phyloP scores from a whole-genome alignment of 2,888 invertebrate species.

The Neuroscelio doddi region DNA sequence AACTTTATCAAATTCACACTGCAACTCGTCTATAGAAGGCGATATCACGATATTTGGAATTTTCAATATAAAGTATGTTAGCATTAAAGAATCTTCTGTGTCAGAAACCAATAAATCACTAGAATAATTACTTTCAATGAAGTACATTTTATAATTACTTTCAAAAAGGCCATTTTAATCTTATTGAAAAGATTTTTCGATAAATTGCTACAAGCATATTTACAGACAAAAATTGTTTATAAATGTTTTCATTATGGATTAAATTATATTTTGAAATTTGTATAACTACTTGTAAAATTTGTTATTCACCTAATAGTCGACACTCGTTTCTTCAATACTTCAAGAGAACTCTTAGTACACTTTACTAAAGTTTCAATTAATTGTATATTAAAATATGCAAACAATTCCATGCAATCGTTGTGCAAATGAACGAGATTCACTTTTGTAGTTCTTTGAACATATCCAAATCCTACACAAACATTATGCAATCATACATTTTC shows the following conservation, averaged over 20 bases:
- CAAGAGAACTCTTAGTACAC: conserved; percentile 82
- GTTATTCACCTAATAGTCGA: conserved; percentile 56
- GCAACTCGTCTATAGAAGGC: conserved; percentile 82
- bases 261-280: too few relatives aligned
- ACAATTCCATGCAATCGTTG: conserved; percentile 86
- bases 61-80: conserved; percentile 77
- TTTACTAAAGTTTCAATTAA: conserved; percentile 83
- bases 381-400: conserved; percentile 85
- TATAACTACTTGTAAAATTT: conserved; percentile 1
- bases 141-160: too few relatives aligned
- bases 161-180: too few relatives aligned
- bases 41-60: conserved; percentile 78
- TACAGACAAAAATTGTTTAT: too few relatives aligned
- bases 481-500: not conserved
- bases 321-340: conserved; percentile 78
- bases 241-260: too few relatives aligned
- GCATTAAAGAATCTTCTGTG: conserved; percentile 74
- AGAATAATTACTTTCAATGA: too few relatives aligned
- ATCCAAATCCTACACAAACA: conserved; percentile 75
- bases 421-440: conserved; percentile 77
- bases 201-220: too few relatives aligned
- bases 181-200: too few relatives aligned
- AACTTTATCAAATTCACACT: conserved; percentile 78
- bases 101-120: conserved; percentile 48
- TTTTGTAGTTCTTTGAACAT: conserved; percentile 77